A percentile compares a stretch with the other conserved stretches of the same genome.
Conservation (phyloP, 1,140 invertebrate species). For the Drosophila sechellia region DNA sequence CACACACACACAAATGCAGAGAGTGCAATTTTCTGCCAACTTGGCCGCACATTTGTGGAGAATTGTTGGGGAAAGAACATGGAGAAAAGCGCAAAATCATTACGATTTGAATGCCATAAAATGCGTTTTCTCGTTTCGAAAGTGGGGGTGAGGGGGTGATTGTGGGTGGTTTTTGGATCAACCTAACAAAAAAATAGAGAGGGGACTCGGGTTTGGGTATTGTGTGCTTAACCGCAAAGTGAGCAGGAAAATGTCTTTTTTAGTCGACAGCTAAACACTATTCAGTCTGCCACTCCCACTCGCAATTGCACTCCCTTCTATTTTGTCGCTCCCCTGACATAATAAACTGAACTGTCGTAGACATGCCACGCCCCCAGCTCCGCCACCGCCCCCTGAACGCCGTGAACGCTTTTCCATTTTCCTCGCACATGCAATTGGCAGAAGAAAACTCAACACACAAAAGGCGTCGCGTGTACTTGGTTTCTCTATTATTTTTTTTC, state of each 20-base stretch:
- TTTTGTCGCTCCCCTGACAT: constrained; percentile 19
- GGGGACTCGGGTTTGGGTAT: constrained; percentile 1
- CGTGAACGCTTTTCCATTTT: constrained; percentile 3
- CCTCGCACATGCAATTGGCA: constrained; percentile 14
- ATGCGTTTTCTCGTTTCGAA: constrained; percentile 44
- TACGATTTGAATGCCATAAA: constrained; percentile 71
- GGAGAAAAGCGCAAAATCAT: constrained; percentile 64
- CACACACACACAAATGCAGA: constrained; percentile 6
- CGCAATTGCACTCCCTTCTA: neutral
- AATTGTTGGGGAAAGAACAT: constrained; percentile 54
- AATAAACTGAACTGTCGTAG: constrained; percentile 41
- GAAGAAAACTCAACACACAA: constrained; percentile 39
- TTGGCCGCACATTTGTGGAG: constrained; percentile 61
- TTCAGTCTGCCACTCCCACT: constrained; percentile 12
- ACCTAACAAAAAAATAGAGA: too few species aligned
- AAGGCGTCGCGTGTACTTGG: constrained; percentile 46
- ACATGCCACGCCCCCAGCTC: constrained; percentile 15
- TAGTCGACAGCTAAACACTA: constrained; percentile 51
- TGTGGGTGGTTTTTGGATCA: neutral
- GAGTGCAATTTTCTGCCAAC: constrained; percentile 60
- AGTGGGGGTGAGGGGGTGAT: neutral
- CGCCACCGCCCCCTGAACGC: neutral
- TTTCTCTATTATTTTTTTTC: neutral
- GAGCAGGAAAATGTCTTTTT: constrained; percentile 49
- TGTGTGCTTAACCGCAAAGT: constrained; percentile 46